Percentiles rank a stretch among this genome's conserved stretches.
Conservation (phyloP, 2,888 invertebrate genomes). For the Nineta flava region DNA sequence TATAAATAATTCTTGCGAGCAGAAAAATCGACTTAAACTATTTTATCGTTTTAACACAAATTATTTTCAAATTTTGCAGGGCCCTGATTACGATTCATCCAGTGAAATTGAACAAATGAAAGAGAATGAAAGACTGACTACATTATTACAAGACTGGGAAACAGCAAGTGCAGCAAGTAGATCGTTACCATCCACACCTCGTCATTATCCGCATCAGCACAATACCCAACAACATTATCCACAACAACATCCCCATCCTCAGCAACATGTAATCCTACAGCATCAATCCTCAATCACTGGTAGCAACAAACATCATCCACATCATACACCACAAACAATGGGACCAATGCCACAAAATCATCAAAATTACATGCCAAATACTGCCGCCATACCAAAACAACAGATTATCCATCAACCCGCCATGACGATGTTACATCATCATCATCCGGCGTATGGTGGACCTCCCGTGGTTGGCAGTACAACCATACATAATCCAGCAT, state of each 20-base stretch:
- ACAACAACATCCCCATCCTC: slow-evolving; percentile 7
- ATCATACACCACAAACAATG: no score
- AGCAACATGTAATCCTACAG: slow-evolving; percentile 14
- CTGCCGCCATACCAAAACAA: background rate
- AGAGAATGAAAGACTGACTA: slow-evolving; percentile 49
- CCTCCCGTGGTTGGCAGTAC: background rate
- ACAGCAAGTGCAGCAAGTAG: slow-evolving; percentile 45
- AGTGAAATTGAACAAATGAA: slow-evolving; percentile 57
- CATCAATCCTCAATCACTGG: slow-evolving; percentile 25
- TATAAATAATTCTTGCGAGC: no score
- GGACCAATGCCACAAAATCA: slow-evolving; percentile 7
- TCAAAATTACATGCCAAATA: background rate
- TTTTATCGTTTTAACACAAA: background rate
- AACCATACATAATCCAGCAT: slow-evolving; percentile 5
- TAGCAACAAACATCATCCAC: background rate
- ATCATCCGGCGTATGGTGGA: slow-evolving; percentile 4
- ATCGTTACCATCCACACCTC: slow-evolving; percentile 35
- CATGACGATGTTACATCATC: slow-evolving; percentile 9
- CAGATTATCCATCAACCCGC: slow-evolving; percentile 15
- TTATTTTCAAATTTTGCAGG: slow-evolving; percentile 33
- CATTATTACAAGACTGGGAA: slow-evolving; percentile 61
- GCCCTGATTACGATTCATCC: slow-evolving; percentile 64
- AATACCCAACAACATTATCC: slow-evolving; percentile 1
- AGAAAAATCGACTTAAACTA: no score
- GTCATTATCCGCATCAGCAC: slow-evolving; percentile 20